A percentile compares a stretch with the other conserved stretches of the same genome.
Conservation (phyloP, 1,140 invertebrate species). For the Pemphigus obesinymphae region DNA sequence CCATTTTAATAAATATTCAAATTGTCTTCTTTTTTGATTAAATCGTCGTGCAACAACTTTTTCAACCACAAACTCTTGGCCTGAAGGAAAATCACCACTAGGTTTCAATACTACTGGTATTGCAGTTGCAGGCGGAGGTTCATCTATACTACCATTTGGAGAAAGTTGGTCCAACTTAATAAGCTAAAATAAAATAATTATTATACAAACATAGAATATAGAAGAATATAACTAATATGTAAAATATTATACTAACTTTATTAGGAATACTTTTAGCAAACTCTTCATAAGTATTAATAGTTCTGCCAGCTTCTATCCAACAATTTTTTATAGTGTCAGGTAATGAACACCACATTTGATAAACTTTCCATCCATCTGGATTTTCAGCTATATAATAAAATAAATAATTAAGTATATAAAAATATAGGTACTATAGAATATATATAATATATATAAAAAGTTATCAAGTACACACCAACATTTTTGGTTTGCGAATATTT, state of each 20-base stretch:
- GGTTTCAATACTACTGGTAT: constrained; percentile 46
- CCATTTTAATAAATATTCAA: constrained; percentile 79
- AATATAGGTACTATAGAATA: not conserved
- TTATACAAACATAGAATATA: not conserved
- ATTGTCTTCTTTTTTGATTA: constrained; percentile 68
- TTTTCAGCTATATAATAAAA: constrained; percentile 49
- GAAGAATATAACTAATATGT: not conserved
- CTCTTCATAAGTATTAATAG: constrained; percentile 49
- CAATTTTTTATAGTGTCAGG: constrained; percentile 63
- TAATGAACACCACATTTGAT: constrained; percentile 76
- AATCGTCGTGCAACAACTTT: constrained; percentile 75
- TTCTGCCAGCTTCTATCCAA: constrained; percentile 71
- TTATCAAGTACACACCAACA: not conserved
- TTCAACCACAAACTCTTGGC: constrained; percentile 64
- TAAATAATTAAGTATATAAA: not conserved
- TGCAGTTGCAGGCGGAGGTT: no score
- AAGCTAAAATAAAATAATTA: not conserved
- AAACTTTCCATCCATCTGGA: constrained; percentile 69
- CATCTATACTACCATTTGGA: not conserved
- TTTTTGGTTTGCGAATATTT: constrained; percentile 59
- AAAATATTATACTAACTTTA: not conserved
- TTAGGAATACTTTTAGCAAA: constrained; percentile 14
- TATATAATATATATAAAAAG: not conserved
- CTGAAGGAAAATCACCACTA: constrained; percentile 48
- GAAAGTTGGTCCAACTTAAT: not conserved